Evolutionary conservation across 2,797 vertebrate species (phyloP).

Genomic region (Platalea minor): DNA sequence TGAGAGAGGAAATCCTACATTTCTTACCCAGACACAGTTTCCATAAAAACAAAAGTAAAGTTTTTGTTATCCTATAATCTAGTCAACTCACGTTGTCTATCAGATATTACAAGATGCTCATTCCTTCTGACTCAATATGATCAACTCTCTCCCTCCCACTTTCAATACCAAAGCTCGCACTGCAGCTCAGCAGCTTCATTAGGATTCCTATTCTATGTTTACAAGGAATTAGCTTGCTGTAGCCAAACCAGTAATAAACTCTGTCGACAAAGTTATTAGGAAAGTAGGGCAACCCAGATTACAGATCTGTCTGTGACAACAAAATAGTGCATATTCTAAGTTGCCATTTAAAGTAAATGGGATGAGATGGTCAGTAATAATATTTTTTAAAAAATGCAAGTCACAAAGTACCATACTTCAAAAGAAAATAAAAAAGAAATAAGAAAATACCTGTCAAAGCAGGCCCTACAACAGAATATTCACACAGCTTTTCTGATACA

Average conservation of each 20-base stretch:
- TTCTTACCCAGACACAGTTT: background rate
- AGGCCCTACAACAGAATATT: background rate
- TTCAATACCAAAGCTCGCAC: background rate
- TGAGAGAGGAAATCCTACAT: slow-evolving; percentile 21
- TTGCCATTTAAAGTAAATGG: background rate
- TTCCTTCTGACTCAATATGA: background rate
- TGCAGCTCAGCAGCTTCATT: slow-evolving; percentile 38
- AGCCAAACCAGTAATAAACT: slow-evolving; percentile 30
- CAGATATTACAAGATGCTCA: background rate
- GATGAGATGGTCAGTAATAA: background rate
- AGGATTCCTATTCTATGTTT: slow-evolving; percentile 23
- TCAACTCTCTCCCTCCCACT: background rate
- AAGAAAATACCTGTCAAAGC: background rate
- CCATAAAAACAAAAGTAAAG: slow-evolving; percentile 3
- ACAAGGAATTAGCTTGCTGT: slow-evolving; percentile 31
- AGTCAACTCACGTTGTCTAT: background rate
- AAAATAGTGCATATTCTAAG: background rate
- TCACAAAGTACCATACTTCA: background rate
- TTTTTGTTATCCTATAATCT: background rate
- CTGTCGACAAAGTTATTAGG: background rate
- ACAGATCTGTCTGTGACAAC: background rate
- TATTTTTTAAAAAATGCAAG: background rate
- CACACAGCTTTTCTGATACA: background rate
- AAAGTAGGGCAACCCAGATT: background rate
- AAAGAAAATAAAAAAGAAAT: background rate